Evolutionary conservation across 2,888 invertebrate genomes (phyloP).

Genomic region (Watsonalla binaria): DNA sequence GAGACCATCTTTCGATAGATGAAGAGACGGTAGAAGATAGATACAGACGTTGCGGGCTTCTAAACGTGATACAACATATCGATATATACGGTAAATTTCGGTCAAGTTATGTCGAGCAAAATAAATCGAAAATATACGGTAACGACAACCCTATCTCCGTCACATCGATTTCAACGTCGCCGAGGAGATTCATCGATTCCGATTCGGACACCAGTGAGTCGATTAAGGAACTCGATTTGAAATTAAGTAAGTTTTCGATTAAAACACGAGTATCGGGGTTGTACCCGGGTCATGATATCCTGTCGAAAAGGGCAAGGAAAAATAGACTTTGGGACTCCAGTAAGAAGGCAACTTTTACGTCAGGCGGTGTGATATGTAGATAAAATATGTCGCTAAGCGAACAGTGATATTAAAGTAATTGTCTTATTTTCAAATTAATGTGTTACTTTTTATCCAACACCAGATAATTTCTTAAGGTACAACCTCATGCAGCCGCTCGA

Average conservation of each 20-base stretch:
- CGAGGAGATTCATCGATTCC: constrained; percentile 10
- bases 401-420: not conserved
- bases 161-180: constrained; percentile 26
- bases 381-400: not conserved
- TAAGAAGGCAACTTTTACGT: not conserved
- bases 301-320: constrained; percentile 19
- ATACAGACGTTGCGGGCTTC: constrained; percentile 29
- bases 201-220: constrained; percentile 1
- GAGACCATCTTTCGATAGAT: too few relatives aligned
- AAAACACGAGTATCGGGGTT: constrained; percentile 34
- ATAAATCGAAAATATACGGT: not conserved
- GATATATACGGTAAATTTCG: constrained; percentile 39
- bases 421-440: not conserved
- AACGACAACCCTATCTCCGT: constrained; percentile 8
- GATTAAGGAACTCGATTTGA: constrained; percentile 14
- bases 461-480: too few relatives aligned
- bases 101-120: constrained; percentile 20
- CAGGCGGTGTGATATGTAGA: not conserved
- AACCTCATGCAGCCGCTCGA: too few relatives aligned
- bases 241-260: constrained; percentile 29
- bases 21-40: constrained; percentile 18
- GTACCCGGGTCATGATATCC: constrained; percentile 39
- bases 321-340: not conserved
- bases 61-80: constrained; percentile 41
- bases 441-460: too few relatives aligned